Evolutionary conservation across 2,797 vertebrate species (phyloP).

Genomic region (Girardinus metallicus): DNA sequence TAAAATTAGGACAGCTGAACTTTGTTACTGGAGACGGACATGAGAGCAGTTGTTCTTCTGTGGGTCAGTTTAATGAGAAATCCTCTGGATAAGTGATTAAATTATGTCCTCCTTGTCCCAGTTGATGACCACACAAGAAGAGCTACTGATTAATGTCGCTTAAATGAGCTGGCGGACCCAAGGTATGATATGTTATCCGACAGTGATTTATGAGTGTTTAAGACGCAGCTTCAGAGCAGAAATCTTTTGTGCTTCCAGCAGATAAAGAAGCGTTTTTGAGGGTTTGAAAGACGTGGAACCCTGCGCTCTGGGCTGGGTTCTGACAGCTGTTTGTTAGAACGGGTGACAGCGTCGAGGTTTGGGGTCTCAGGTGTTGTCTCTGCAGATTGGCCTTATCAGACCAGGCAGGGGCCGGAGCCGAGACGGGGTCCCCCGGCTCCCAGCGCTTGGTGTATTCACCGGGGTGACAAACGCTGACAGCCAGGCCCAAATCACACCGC

Average conservation of each 20-base stretch:
- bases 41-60: not conserved
- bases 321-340: conserved; percentile 64
- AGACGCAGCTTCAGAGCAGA: conserved; percentile 17
- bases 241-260: conserved; percentile 28
- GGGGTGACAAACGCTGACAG: conserved; percentile 67
- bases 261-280: conserved; percentile 41
- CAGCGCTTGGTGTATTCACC: conserved; percentile 47
- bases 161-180: conserved; percentile 39
- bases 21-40: not conserved
- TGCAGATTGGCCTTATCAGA: conserved; percentile 73
- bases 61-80: not conserved
- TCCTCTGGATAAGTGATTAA: not conserved
- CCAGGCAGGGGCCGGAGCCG: conserved; percentile 51
- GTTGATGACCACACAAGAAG: conserved; percentile 9
- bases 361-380: conserved; percentile 69
- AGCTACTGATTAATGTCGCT: not conserved
- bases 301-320: conserved; percentile 41
- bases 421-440: conserved; percentile 30
- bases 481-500: conserved; percentile 63
- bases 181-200: conserved; percentile 32
- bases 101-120: not conserved
- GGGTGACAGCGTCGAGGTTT: conserved; percentile 61
- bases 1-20: not conserved
- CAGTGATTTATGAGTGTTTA: conserved; percentile 51
- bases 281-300: conserved; percentile 7